Evolutionary conservation across 2,888 invertebrate species (phyloP), one percentile per base, ranked within the genome.

Genomic region (Andrena haemorrhoa): DNA sequence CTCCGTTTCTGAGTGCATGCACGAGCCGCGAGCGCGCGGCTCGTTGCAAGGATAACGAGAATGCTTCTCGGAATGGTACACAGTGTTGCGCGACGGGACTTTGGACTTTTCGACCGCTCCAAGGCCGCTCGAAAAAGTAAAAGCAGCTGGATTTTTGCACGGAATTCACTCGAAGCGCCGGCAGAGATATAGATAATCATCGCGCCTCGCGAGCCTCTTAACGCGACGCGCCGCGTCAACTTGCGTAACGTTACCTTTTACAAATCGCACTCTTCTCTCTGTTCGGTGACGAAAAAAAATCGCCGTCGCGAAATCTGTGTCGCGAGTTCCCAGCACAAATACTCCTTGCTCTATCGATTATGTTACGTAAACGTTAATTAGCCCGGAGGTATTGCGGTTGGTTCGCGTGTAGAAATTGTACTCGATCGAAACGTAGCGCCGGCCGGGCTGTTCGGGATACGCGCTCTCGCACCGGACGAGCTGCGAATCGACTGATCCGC

Each of bases 321-420:
- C 82, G 53, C 77, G 82, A 73, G 56, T 82, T 82, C 64, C 76
- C 64, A 29, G 73, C 71, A 33, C 66, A 71, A 83, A 86, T 73
- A 74, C 71, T 56, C 23, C 20, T 60, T 29, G 12, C 64, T 58
- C 72, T 76, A 77, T 81, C 75, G 75, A 86, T 86, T 81, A 63
- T 63, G 79, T 86, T 86, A 78, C 80, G 84, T 75, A 82, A 85
- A 85, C 72, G 65, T 76, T 61, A 75, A 86, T 86, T 74, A 78
- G 80, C 66, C 35, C 33, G 49, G 47, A 5, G 41, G 12, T 41
- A 41, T 41, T 1, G 41, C 41, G 41, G 41, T 41, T 41, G 41
- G 41, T 12, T 41, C 41, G 41, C 41, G 41, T 41, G 41, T 41
- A 41, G 41, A 41, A 41, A 41, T 41, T 41, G 1, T 41, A 41